phyloP scores from a whole-genome alignment of 2,113 vertebrate species.

The Diadophis punctatus region DNA sequence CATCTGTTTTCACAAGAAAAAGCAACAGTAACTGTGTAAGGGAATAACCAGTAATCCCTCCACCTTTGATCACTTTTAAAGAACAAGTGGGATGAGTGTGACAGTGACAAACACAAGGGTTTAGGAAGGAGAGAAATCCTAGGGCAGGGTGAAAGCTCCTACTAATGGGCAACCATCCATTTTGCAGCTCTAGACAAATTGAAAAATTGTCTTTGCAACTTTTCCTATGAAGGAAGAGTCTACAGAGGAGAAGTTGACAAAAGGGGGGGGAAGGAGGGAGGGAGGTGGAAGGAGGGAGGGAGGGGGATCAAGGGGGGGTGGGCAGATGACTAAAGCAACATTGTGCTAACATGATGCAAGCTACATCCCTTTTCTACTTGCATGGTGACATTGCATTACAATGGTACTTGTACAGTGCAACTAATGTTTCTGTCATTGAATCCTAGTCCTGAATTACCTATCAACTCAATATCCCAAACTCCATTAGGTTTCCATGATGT shows the following conservation, averaged over 20 bases:
- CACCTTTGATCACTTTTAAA: background rate
- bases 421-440: background rate
- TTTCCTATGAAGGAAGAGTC: background rate
- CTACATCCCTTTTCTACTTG: background rate
- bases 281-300: background rate
- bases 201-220: background rate
- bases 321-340: background rate
- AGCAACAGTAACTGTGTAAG: background rate
- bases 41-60: background rate
- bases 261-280: background rate
- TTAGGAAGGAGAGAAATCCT: background rate
- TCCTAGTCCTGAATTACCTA: background rate
- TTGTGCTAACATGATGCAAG: background rate
- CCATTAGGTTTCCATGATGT: background rate
- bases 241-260: background rate
- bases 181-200: background rate
- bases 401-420: background rate
- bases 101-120: background rate
- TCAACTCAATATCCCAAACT: background rate
- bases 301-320: background rate
- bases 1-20: background rate
- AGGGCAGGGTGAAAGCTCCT: background rate
- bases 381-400: background rate
- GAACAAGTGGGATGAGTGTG: background rate
- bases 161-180: background rate